Conservation (phyloP, 2,888 invertebrate species). For the Barypeithes pellucidus region DNA sequence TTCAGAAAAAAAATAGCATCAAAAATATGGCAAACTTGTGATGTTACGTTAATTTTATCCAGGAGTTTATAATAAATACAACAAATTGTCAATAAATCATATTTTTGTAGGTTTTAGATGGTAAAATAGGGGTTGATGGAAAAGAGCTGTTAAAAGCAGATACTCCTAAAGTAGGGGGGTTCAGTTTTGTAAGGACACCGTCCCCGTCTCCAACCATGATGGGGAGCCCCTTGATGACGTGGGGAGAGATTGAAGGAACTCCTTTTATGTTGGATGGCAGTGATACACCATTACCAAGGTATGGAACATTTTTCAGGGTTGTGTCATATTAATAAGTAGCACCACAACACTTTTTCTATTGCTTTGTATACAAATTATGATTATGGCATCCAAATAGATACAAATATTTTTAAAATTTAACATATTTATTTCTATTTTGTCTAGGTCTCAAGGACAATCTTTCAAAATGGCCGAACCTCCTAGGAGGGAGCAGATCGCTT, state of each 20-base stretch:
- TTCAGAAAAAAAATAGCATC: too few relatives aligned
- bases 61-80: too few relatives aligned
- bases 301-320: conserved; percentile 39
- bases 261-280: conserved; percentile 95
- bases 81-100: not conserved
- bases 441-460: conserved; percentile 84
- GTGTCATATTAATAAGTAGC: too few relatives aligned
- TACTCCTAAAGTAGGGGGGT: conserved; percentile 81
- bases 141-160: conserved; percentile 80
- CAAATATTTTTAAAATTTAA: too few relatives aligned
- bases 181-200: conserved; percentile 87
- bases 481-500: conserved; percentile 85
- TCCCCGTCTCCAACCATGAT: conserved; percentile 91
- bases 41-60: too few relatives aligned
- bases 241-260: conserved; percentile 99
- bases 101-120: conserved; percentile 73
- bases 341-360: too few relatives aligned
- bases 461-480: conserved; percentile 93
- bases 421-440: conserved; percentile 33
- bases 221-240: conserved; percentile 97
- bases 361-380: too few relatives aligned
- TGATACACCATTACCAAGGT: conserved; percentile 87
- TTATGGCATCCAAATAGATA: too few relatives aligned
- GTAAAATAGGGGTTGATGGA: conserved; percentile 94
- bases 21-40: too few relatives aligned